These are phyloP conservation scores for Scophthalmus maximus DNA, from an alignment of 2,113 vertebrate genomes.

Conservation along the genomic window DNA sequence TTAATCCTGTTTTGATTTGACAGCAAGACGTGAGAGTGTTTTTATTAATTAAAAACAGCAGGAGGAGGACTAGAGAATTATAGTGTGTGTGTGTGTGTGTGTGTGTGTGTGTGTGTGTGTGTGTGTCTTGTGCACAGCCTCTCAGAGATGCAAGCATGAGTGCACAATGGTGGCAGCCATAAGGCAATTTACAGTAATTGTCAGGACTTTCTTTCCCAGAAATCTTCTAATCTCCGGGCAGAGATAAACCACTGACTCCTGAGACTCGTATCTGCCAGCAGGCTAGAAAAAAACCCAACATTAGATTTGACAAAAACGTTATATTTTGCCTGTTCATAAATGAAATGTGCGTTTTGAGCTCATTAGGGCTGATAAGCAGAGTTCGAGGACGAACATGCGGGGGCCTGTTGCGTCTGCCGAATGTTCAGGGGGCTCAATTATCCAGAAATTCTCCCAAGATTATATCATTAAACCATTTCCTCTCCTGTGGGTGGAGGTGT, in stretches of 20 bases:
- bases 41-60: slow-evolving; percentile 65
- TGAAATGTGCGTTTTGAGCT: not conserved
- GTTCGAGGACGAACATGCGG: not conserved
- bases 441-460: not conserved
- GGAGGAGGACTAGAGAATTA: too few species aligned
- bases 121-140: too few species aligned
- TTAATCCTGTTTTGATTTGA: slow-evolving; percentile 69
- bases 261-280: too few species aligned
- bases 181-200: too few species aligned
- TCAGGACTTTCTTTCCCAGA: too few species aligned
- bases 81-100: too few species aligned
- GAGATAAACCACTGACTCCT: too few species aligned
- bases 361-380: not conserved
- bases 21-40: slow-evolving; percentile 36
- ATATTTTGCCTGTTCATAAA: not conserved
- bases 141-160: too few species aligned
- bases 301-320: too few species aligned
- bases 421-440: not conserved
- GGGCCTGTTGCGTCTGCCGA: not conserved
- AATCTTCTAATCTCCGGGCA: too few species aligned
- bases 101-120: slow-evolving; percentile 16
- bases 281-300: too few species aligned
- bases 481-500: not conserved
- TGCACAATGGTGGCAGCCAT: too few species aligned
- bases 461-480: not conserved